Percentiles rank a stretch among this genome's conserved stretches.
These are phyloP conservation scores for Luperina testacea DNA, from an alignment of 2,888 invertebrate species.

Conservation along the genomic window DNA sequence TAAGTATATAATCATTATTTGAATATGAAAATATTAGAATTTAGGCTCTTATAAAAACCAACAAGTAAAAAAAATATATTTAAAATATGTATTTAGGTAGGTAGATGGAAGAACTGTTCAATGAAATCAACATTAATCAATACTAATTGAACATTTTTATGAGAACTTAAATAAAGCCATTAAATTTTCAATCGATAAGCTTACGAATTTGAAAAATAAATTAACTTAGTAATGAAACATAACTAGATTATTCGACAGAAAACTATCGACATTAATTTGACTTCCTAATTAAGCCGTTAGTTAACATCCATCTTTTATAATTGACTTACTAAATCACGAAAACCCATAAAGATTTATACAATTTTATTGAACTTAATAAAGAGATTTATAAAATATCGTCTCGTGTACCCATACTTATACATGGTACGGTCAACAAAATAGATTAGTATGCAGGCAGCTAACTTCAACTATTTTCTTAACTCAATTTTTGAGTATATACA, in stretches of 20 bases:
- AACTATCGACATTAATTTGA: conserved; percentile 48
- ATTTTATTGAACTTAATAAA: conserved; percentile 23
- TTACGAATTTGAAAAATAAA: conserved; percentile 34
- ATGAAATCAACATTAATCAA: conserved; percentile 36
- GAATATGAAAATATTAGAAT: not conserved
- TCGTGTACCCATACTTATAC: not conserved
- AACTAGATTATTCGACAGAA: conserved; percentile 42
- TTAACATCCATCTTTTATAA: conserved; percentile 40
- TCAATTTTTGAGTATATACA: not conserved
- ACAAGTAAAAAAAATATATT: not conserved
- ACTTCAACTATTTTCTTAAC: not conserved
- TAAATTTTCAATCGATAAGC: conserved; percentile 41
- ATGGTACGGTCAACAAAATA: conserved; percentile 25
- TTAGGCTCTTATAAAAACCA: not conserved
- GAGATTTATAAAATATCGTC: conserved; percentile 4
- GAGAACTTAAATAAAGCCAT: conserved; percentile 40
- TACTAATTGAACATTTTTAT: conserved; percentile 34
- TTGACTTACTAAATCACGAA: conserved; percentile 45
- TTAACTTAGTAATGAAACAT: conserved; percentile 29
- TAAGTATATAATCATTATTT: not conserved
- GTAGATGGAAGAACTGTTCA: not conserved
- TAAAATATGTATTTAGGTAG: not conserved
- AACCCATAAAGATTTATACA: conserved; percentile 43
- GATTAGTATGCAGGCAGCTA: not conserved
- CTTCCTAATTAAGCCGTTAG: conserved; percentile 29